Conservation (phyloP, 2,113 vertebrate genomes). For the Gopherus evgoodei region DNA sequence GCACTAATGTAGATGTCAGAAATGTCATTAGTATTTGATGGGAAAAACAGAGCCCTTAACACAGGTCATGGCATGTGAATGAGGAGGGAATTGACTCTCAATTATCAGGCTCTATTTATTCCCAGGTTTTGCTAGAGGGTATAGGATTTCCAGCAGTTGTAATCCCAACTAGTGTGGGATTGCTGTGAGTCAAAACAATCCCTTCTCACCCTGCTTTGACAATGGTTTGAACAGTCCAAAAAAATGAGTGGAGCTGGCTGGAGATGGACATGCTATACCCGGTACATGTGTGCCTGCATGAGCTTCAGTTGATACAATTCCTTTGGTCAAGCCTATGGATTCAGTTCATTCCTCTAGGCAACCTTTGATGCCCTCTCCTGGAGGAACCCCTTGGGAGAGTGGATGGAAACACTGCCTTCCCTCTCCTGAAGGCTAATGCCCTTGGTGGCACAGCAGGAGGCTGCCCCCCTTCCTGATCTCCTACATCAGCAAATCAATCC, state of each 20-base stretch:
- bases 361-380: not conserved
- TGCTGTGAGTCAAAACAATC: not conserved
- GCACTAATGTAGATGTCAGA: not conserved
- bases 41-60: accelerated
- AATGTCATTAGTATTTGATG: not conserved
- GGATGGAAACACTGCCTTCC: not conserved
- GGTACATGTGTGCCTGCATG: constrained; percentile 66
- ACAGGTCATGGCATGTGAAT: not conserved
- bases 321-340: constrained; percentile 64
- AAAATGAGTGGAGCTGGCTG: constrained; percentile 2
- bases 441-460: not conserved
- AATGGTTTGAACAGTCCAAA: constrained; percentile 26
- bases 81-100: not conserved
- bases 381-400: constrained; percentile 35
- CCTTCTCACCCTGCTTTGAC: not conserved
- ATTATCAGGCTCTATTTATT: not conserved
- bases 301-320: constrained; percentile 49
- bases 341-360: constrained; percentile 13
- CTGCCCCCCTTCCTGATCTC: not conserved
- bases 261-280: constrained; percentile 66
- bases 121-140: not conserved
- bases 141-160: accelerated
- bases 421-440: not conserved
- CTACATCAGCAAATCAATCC: not conserved
- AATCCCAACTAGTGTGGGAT: not conserved